A percentile compares a stretch with the other conserved stretches of the same genome.
Evolutionary conservation across 2,113 vertebrate species (phyloP).

Genomic region (Pithys albifrons): DNA sequence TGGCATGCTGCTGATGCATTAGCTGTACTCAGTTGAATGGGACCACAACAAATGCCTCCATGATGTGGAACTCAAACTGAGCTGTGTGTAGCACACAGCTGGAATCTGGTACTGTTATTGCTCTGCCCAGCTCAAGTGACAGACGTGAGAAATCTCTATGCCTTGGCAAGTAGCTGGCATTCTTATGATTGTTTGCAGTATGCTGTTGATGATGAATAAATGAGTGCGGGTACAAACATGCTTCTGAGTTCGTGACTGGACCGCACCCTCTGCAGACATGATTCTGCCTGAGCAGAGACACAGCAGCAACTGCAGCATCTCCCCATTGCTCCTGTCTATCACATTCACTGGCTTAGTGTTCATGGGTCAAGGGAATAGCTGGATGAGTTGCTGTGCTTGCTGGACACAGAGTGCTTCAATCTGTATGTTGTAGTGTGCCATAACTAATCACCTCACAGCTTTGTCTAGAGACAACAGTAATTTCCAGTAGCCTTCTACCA

Average conservation of each 20-base stretch:
- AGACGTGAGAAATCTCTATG: conserved; percentile 1
- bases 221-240: conserved; percentile 23
- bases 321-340: conserved; percentile 3
- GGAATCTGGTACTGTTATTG: neutral
- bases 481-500: neutral
- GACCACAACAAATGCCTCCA: neutral
- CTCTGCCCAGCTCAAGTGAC: neutral
- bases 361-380: neutral
- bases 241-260: conserved; percentile 25
- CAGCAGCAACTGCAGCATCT: neutral
- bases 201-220: conserved; percentile 5
- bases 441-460: neutral
- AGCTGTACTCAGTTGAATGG: neutral
- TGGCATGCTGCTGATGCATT: neutral
- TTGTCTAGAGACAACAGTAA: neutral
- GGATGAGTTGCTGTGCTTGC: neutral
- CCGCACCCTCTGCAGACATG: conserved; percentile 30
- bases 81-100: neutral
- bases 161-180: conserved; percentile 29
- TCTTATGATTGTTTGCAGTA: conserved; percentile 27
- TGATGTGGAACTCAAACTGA: neutral
- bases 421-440: neutral
- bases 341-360: neutral
- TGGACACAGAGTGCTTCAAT: neutral
- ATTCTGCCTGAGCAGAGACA: conserved; percentile 30